These are phyloP conservation scores for Plecturocebus donacophilus DNA, from an alignment of 2,113 vertebrate species.

Conservation along the genomic window DNA sequence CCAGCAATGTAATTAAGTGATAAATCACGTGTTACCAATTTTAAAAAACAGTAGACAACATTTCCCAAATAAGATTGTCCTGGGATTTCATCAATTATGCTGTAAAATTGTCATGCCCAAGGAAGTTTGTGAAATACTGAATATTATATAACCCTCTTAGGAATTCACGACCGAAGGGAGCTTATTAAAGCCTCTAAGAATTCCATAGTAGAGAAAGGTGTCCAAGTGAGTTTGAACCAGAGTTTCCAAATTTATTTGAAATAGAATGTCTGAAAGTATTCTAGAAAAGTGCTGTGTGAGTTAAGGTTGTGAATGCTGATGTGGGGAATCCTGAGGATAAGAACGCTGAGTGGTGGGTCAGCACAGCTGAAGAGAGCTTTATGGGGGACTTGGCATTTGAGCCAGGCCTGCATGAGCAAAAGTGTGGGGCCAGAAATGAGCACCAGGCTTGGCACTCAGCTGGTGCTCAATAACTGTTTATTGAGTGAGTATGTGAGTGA, in stretches of 20 bases:
- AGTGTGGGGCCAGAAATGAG: background rate
- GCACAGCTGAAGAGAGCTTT: background rate
- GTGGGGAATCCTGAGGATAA: background rate
- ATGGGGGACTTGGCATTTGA: background rate
- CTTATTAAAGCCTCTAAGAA: conserved; percentile 38
- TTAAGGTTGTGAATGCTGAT: background rate
- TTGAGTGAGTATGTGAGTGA: background rate
- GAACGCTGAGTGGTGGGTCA: background rate
- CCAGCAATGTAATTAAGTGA: background rate
- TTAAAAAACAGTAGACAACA: background rate
- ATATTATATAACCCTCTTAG: background rate
- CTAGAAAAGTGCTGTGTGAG: background rate
- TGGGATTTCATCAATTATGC: background rate
- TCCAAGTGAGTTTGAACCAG: background rate
- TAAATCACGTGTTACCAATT: background rate
- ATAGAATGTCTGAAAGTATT: background rate
- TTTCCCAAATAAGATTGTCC: background rate
- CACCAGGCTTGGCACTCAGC: background rate
- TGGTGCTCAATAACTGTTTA: background rate
- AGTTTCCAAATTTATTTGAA: conserved; percentile 27
- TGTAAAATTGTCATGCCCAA: background rate
- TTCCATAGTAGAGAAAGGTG: background rate
- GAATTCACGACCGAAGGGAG: conserved; percentile 7
- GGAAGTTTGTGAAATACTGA: background rate
- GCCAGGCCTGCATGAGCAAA: background rate